Conservation (phyloP, 2,888 invertebrate genomes). For the Pediacus dermestoides region DNA sequence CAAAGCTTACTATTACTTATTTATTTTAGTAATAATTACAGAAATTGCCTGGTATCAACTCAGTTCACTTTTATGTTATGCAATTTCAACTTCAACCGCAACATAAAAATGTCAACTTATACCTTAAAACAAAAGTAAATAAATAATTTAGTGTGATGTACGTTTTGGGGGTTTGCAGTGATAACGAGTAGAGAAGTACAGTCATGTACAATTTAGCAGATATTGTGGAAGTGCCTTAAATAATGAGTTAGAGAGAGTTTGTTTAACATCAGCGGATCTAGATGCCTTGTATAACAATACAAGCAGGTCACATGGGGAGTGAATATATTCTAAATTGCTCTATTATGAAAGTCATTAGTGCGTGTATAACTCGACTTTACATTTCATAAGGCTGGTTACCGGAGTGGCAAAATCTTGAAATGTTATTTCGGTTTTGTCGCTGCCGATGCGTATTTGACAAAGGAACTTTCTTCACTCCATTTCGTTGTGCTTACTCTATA, state of each 20-base stretch:
- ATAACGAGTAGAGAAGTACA: background rate
- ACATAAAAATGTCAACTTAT: too few species aligned
- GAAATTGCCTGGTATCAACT: too few species aligned
- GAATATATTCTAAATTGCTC: conserved; percentile 37
- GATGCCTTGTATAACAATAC: conserved; percentile 4
- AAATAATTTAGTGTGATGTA: too few species aligned
- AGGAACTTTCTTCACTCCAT: conserved; percentile 4
- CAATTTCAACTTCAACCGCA: conserved; percentile 3
- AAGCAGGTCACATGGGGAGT: conserved; percentile 9
- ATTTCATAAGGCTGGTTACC: conserved; percentile 32
- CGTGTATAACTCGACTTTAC: conserved; percentile 37
- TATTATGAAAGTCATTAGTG: conserved; percentile 41
- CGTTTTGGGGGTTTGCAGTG: too few species aligned
- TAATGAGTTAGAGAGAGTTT: too few species aligned
- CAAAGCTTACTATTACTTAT: too few species aligned
- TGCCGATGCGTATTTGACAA: conserved; percentile 10
- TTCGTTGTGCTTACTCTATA: background rate
- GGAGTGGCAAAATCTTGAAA: conserved; percentile 28
- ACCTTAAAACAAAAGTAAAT: too few species aligned
- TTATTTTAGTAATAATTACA: too few species aligned
- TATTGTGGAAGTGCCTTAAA: background rate
- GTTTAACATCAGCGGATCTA: background rate
- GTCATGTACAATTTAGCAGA: background rate
- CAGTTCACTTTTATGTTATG: too few species aligned
- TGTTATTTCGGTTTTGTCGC: conserved; percentile 26